Evolutionary conservation across 2,797 vertebrate species (phyloP).

Genomic region (Eospalax fontanierii): DNA sequence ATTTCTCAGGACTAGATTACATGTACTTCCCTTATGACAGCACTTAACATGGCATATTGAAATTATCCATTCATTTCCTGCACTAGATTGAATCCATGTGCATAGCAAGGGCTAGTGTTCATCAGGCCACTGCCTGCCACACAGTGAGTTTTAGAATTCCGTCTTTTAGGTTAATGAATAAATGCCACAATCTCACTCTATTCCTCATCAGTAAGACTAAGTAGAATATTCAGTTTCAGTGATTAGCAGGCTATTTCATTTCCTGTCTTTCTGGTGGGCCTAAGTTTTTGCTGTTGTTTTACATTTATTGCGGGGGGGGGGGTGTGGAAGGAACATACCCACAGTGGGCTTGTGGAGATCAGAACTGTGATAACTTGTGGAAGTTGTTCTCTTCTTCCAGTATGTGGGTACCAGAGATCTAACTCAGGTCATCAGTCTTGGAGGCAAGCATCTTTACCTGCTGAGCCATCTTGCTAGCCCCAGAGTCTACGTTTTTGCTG

Average conservation of each 20-base stretch:
- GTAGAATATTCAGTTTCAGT: not conserved
- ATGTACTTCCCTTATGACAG: not conserved
- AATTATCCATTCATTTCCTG: not conserved
- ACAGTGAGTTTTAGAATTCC: not conserved
- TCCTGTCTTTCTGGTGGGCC: not conserved
- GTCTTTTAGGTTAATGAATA: not conserved
- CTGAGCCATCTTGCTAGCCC: no score
- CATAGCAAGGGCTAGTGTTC: not conserved
- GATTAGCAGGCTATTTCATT: not conserved
- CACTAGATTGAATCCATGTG: not conserved
- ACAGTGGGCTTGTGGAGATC: not conserved
- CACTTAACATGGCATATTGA: not conserved
- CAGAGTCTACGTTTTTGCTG: not conserved
- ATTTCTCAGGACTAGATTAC: not conserved
- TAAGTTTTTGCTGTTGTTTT: not conserved
- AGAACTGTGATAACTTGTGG: not conserved
- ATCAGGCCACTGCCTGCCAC: not conserved
- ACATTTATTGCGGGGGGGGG: not conserved
- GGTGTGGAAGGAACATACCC: not conserved
- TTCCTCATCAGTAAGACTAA: not conserved
- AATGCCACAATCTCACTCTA: not conserved
- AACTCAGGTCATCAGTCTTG: not conserved
- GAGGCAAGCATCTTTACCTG: not conserved
- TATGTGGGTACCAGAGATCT: not conserved
- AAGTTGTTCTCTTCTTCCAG: not conserved